Base-by-base conservation (phyloP, 2,888 invertebrate genomes). In the Bellardia bayeri region DNA sequence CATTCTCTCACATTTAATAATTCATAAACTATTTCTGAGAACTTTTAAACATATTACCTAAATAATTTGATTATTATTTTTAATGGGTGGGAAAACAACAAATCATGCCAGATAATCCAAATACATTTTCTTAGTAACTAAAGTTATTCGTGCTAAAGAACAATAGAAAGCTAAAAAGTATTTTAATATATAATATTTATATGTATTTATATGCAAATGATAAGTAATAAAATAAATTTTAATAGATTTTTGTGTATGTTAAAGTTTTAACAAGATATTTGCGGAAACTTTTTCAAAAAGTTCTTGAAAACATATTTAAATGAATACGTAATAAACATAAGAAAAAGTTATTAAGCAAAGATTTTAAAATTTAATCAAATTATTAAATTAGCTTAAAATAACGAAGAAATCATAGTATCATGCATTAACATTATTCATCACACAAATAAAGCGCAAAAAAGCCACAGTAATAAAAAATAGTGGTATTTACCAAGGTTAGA, bases 401-500 rank as follows among this genome's bases (percentile, higher is more conserved):
- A 56, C 56, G 1, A 56, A 56, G 8, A 23, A 56, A 56, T 23
- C 23, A 56, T 4, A n/a, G 51, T 51, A 51, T 51, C 51, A 51
- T 23, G 56, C 23, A 56, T 56, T 56, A 23, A 23, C 3, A 56
- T 56, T 56, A 56, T 56, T 56, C 56, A 56, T 8, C 23, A 9
- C 16, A 56, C 13, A 11, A 45, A 9, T 3, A 9, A 11, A 45
- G 2, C 11, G 13, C 45, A 42, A 13, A 16, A 56, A 56, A 23
- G 8, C 14, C 49, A 49, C 13, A 13, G 14, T 16, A 23, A 56
- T 56, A 56, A 56, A 54, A 54, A 45, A 45, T 56, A 23, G 16
- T 56, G 3, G 23, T 23, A 68, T 51, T 69, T 45, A 45, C n/a
- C 61, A 80, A 80, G 69, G 69, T 40, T 61, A 30, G 14, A 16